A percentile compares a stretch with the other conserved stretches of the same genome.
Conservation (phyloP, 2,888 invertebrate genomes). For the Belgica antarctica region DNA sequence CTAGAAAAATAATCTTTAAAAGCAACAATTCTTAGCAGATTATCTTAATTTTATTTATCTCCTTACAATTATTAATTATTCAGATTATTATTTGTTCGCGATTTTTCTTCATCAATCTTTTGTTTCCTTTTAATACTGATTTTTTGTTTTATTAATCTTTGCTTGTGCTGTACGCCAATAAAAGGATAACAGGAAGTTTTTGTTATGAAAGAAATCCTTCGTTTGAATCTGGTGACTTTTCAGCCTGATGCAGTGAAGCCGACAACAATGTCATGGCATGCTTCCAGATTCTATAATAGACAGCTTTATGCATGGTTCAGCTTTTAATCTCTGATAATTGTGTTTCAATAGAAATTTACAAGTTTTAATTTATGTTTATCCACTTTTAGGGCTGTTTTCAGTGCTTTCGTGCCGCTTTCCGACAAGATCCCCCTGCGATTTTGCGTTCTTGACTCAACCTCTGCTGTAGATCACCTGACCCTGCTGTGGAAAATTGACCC, state of each 20-base stretch:
- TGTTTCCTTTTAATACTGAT: neutral
- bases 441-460: neutral
- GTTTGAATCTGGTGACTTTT: too few species aligned
- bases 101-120: neutral
- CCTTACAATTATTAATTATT: conserved; percentile 36
- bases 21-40: conserved; percentile 26
- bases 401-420: conserved; percentile 21
- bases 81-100: conserved; percentile 23
- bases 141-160: neutral
- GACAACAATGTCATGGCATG: too few species aligned
- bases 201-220: too few species aligned
- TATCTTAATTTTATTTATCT: conserved; percentile 9
- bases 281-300: too few species aligned
- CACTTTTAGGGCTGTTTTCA: conserved; percentile 28
- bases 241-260: too few species aligned
- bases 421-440: conserved; percentile 19
- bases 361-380: neutral
- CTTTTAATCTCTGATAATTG: too few species aligned
- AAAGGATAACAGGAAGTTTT: too few species aligned
- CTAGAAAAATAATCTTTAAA: neutral
- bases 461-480: conserved; percentile 5
- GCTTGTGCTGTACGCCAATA: too few species aligned
- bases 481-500: conserved; percentile 21
- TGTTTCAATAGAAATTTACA: conserved; percentile 28
- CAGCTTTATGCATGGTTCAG: too few species aligned